A percentile compares a stretch with the other conserved stretches of the same genome.
Evolutionary conservation across 2,888 invertebrate genomes (phyloP).

Genomic region (Drosophila merina): DNA sequence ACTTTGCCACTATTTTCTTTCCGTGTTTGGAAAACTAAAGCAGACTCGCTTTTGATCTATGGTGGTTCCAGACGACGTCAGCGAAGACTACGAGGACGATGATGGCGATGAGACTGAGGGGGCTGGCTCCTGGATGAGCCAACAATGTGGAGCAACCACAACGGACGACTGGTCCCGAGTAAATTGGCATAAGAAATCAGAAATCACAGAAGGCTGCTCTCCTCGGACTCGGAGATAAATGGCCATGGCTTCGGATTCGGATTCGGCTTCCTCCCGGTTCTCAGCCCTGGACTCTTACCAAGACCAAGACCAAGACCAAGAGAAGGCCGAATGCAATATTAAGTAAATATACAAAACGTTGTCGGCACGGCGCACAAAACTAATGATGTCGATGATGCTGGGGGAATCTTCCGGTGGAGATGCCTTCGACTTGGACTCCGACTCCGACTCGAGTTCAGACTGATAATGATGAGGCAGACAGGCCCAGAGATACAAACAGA

Average conservation of each 20-base stretch:
- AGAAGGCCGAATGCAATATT: constrained; percentile 72
- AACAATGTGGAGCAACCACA: constrained; percentile 67
- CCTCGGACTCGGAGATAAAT: constrained; percentile 66
- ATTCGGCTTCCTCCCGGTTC: constrained; percentile 21
- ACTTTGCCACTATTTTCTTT: neutral
- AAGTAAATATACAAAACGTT: constrained; percentile 80
- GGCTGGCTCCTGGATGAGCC: constrained; percentile 44
- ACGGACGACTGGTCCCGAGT: constrained; percentile 51
- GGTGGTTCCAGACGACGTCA: constrained; percentile 39
- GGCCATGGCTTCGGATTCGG: constrained; percentile 50
- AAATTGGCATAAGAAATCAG: constrained; percentile 81
- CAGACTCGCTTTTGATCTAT: constrained; percentile 81
- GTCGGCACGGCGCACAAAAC: constrained; percentile 81
- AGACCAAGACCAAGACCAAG: constrained; percentile 3
- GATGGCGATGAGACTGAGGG: constrained; percentile 37
- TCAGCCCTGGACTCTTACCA: neutral
- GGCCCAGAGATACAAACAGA: constrained; percentile 46
- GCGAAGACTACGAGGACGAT: constrained; percentile 20
- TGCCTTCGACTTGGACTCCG: constrained; percentile 18
- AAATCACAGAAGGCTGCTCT: constrained; percentile 77
- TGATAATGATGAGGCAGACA: constrained; percentile 80
- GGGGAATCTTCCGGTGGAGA: constrained; percentile 28
- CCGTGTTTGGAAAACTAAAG: constrained; percentile 65
- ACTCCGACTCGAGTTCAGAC: constrained; percentile 48
- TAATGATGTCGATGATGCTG: constrained; percentile 76